Evolutionary conservation across 2,888 invertebrate species (phyloP), one percentile per base, ranked within the genome.

Genomic region (Archaeoteleia sp.): DNA sequence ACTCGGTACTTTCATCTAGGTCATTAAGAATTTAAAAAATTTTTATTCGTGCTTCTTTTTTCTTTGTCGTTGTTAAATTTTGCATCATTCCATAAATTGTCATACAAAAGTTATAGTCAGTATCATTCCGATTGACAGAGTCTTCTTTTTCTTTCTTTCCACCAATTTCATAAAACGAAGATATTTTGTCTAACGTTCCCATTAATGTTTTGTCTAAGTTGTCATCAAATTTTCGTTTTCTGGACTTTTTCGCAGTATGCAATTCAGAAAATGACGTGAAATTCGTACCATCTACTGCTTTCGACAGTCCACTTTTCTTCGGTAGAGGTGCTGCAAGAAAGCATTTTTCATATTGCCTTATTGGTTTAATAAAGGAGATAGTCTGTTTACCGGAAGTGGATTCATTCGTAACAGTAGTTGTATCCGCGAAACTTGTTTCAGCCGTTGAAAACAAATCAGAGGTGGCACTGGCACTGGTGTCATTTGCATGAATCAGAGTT

Each of bases 81-180:
- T 25, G 23, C 10, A 25, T 23, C 10, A 40, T 32, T 1, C 32
- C 45, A 20, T 45, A 45, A 7, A 45, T 2, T 7, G 32, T 45
- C 12, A 32, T 17, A n/a, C 45, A 45, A 12, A 45, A 45, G 14
- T 32, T 45, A 14, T 45, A 45, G 14, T 45, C 45, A 8, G n/a
- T n/a, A 20, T 45, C 45, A 9, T 1, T 1, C 12, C 10, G 30
- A 7, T 43, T 25, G 40, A 1, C 13, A 12, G 23, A 23, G 13
- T 40, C 1, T 10, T 7, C 17, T 4, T 40, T 40, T 40, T 40
- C 13, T n/a, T 40, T 40, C 8, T 25, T 8, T 5, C 25, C 8
- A 17, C 12, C 25, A 25, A 13, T 17, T 12, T 25, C 30, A 9
- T 30, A 30, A 9, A 30, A 30, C 12, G 30, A 30, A 1, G 9